phyloP scores from a whole-genome alignment of 2,888 invertebrate species.

The Trisateles emortualis region DNA sequence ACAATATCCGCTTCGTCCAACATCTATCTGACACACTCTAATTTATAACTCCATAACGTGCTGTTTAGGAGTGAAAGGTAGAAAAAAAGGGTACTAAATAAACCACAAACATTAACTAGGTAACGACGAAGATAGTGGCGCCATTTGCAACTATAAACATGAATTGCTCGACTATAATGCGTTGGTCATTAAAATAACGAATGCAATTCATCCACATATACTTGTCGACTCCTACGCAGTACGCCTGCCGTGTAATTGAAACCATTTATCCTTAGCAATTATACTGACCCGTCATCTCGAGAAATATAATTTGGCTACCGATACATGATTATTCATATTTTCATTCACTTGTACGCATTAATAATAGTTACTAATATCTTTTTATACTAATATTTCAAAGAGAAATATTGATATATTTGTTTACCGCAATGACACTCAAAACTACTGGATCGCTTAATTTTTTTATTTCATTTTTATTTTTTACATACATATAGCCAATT shows the following conservation, averaged over 20 bases:
- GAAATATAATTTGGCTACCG: constrained; percentile 1
- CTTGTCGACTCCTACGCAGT: constrained; percentile 6
- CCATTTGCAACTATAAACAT: neutral
- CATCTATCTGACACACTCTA: too few species aligned
- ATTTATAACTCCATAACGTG: too few species aligned
- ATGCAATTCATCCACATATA: constrained; percentile 1
- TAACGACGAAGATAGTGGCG: neutral
- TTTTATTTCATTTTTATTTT: too few species aligned
- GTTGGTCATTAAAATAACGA: constrained; percentile 1
- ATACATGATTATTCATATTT: neutral
- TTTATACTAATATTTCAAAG: too few species aligned
- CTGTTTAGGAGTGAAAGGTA: neutral
- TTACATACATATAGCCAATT: too few species aligned
- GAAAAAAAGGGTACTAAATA: neutral
- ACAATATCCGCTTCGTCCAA: too few species aligned
- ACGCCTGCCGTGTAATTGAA: constrained; percentile 3
- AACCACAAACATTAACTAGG: neutral
- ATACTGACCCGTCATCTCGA: constrained; percentile 7
- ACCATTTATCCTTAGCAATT: constrained; percentile 10
- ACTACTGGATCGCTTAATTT: too few species aligned
- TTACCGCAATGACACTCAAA: too few species aligned
- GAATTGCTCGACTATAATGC: neutral
- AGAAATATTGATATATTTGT: too few species aligned
- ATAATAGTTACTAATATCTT: neutral
- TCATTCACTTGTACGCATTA: neutral